These are phyloP conservation scores for Neogobius melanostomus DNA, from an alignment of 2,113 vertebrate species.

Conservation along the genomic window DNA sequence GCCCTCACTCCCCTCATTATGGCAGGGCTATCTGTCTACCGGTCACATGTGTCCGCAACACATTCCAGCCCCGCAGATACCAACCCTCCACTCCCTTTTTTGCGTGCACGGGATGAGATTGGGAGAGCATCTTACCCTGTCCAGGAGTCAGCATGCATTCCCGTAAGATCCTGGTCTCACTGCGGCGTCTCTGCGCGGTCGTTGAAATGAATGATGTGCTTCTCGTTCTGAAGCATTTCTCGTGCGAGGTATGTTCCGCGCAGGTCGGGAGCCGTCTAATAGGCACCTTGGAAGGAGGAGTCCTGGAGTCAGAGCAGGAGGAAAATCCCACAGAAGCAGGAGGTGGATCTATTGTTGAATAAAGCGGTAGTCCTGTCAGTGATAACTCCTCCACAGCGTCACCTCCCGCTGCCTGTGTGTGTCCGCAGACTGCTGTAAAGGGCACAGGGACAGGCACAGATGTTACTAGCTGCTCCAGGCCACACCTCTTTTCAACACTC, in stretches of 20 bases:
- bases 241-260: slow-evolving; percentile 43
- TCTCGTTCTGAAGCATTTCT: slow-evolving; percentile 42
- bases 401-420: slow-evolving; percentile 46
- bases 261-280: slow-evolving; percentile 40
- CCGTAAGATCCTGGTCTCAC: slow-evolving; percentile 54
- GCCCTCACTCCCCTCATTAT: slow-evolving; percentile 39
- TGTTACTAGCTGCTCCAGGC: slow-evolving; percentile 70
- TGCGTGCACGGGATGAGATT: slow-evolving; percentile 54
- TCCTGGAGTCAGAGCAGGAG: slow-evolving; percentile 41
- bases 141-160: slow-evolving; percentile 55
- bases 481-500: slow-evolving; percentile 79
- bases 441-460: slow-evolving; percentile 74
- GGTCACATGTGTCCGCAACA: slow-evolving; percentile 51
- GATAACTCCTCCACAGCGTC: slow-evolving; percentile 37
- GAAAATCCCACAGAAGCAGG: slow-evolving; percentile 29
- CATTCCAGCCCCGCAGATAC: slow-evolving; percentile 65
- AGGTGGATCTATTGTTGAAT: slow-evolving; percentile 13
- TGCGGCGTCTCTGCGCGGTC: slow-evolving; percentile 54
- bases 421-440: slow-evolving; percentile 65
- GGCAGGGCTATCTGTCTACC: slow-evolving; percentile 30
- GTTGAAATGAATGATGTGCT: slow-evolving; percentile 36
- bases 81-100: slow-evolving; percentile 28
- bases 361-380: slow-evolving; percentile 27
- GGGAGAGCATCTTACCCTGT: slow-evolving; percentile 64
- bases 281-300: slow-evolving; percentile 17